Evolutionary conservation across 2,888 invertebrate species (phyloP).

Genomic region (Tetragonisca angustula): DNA sequence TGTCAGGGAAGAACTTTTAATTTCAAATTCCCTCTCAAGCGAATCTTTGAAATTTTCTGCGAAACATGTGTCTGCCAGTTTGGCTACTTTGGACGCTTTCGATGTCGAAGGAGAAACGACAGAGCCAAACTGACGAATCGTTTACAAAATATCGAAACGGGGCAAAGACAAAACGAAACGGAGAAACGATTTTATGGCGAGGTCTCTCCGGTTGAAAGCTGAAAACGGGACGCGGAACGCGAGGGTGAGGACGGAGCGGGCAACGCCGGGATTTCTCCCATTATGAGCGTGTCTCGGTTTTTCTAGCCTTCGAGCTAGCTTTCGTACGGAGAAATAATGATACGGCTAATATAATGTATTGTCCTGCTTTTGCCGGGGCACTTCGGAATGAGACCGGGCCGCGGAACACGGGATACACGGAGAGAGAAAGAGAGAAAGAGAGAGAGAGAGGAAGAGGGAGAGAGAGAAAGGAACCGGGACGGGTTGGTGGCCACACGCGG

Average conservation of each 20-base stretch:
- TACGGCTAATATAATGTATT: slow-evolving; percentile 81
- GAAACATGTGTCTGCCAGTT: no score
- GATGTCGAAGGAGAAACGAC: not conserved
- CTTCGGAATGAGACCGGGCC: slow-evolving; percentile 73
- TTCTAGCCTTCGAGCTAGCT: slow-evolving; percentile 71
- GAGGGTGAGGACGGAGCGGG: slow-evolving; percentile 27
- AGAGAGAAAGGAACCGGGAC: slow-evolving; percentile 55
- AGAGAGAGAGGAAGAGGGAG: not conserved
- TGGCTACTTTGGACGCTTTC: not conserved
- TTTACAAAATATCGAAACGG: no score
- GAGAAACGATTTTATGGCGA: not conserved
- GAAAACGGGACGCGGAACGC: slow-evolving; percentile 37
- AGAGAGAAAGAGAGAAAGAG: not conserved
- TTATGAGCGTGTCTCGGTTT: slow-evolving; percentile 76
- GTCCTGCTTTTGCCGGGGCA: slow-evolving; percentile 76
- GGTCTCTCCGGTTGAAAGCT: slow-evolving; percentile 44
- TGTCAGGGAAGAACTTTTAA: no score
- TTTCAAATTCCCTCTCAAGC: no score
- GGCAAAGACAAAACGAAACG: slow-evolving; percentile 6
- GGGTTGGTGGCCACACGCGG: slow-evolving; percentile 51
- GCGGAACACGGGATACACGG: slow-evolving; percentile 35
- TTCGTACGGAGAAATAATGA: slow-evolving; percentile 79
- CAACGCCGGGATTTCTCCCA: slow-evolving; percentile 74
- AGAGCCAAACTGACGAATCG: not conserved
- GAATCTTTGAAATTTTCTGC: no score